Evolutionary conservation across 2,797 vertebrate genomes (phyloP).

Genomic region (Saxicola maurus): DNA sequence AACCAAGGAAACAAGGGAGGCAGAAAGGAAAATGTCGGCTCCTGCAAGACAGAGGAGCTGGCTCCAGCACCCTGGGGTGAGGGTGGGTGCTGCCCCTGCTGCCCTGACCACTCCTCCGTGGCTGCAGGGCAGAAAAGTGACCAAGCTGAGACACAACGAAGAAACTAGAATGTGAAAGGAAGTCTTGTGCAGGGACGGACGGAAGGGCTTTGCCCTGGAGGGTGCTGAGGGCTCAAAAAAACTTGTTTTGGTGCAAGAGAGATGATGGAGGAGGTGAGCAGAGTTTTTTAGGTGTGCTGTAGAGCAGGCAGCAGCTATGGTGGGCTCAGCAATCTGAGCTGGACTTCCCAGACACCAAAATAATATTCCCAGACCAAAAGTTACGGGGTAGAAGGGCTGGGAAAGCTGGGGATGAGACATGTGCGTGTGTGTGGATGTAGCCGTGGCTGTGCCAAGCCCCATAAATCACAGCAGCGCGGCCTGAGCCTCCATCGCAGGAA

Average conservation of each 20-base stretch:
- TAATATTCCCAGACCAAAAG: background rate
- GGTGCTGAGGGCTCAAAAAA: background rate
- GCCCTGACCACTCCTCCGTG: accelerated
- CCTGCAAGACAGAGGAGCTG: background rate
- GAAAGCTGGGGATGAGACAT: background rate
- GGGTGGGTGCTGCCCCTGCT: constrained; percentile 24
- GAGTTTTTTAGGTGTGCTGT: background rate
- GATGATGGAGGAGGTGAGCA: background rate
- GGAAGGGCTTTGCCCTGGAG: background rate
- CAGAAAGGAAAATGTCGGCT: background rate
- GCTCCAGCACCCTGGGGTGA: background rate
- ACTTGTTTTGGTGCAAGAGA: background rate
- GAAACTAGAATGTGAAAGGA: background rate
- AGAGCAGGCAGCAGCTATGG: background rate
- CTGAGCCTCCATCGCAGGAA: background rate
- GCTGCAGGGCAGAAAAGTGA: background rate
- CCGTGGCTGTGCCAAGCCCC: background rate
- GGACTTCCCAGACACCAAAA: background rate
- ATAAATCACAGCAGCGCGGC: background rate
- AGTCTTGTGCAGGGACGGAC: background rate
- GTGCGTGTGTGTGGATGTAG: background rate
- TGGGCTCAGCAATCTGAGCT: background rate
- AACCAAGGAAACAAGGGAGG: constrained; percentile 25
- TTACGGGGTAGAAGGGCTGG: background rate
- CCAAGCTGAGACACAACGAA: background rate